Base-by-base conservation (phyloP, 2,113 vertebrate species). In the Lepidiolamprologus cunningtoni region DNA sequence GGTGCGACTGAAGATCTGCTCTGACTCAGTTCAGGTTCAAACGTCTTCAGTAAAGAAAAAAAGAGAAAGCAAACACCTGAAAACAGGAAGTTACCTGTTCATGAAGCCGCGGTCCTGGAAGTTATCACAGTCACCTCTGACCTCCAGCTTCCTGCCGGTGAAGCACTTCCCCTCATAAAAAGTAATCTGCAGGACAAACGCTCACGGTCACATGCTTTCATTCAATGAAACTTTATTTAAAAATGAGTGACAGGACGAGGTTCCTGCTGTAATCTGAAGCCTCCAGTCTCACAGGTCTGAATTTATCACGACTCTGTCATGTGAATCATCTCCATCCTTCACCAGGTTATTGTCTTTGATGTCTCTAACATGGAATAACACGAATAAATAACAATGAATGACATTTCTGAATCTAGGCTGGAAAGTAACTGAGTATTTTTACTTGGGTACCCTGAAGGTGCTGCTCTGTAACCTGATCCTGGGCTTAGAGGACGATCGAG, bases 51-150 rank as follows among this genome's bases (percentile, higher is more conserved):
- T 76, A 47, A 28, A 76, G 23, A 28, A 50, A 28, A 50, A 50
- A 19, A 50, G 10, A 31, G 2, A 42, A 71, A 9, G 13, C 63
- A 68, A 73, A 26, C 37, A 23, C 40, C n/a, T 45, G 5, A 73
- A 73, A 73, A 45, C 40, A 26, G 2, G 40, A n/a, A 21, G 19
- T 80, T 19, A 88, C 87, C 94, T 93, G 95, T 97, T 98, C 97
- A 97, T 96, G 91, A 99, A 98, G 31, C 98, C 97, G 26, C 96
- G 93, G 92, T 98, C 98, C 95, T 98, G 98, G 95, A 99, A 98
- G 96, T 97, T 98, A 94, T 97, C 96, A 26, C 97, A 98, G 95
- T 97, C 97, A 78, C 98, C 97, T 0, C 95, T 96, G 81, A 98
- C 96, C 58, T 98, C 97, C 97, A 98, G 96, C 94, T 97, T 97